These are phyloP conservation scores for Rhabdophis nuchalis DNA, from an alignment of 2,797 vertebrate species.

Conservation along the genomic window DNA sequence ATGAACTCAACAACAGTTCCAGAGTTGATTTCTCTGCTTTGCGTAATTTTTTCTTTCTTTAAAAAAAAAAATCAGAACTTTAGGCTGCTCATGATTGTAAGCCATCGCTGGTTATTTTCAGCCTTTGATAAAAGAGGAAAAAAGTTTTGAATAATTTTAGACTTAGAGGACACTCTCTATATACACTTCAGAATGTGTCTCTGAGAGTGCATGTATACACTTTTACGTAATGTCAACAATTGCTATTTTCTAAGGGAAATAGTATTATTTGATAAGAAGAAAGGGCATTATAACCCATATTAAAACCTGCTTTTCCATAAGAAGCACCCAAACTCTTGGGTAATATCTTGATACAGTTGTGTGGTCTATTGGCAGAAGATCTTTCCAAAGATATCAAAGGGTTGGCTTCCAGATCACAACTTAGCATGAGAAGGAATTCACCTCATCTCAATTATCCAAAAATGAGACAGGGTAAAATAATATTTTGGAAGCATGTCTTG, in stretches of 20 bases:
- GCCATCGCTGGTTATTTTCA: constrained; percentile 27
- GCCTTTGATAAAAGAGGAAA: background rate
- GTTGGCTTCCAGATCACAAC: fast-evolving
- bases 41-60: constrained; percentile 47
- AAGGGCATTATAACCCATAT: constrained; percentile 37
- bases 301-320: constrained; percentile 10
- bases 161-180: constrained; percentile 25
- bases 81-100: constrained; percentile 44
- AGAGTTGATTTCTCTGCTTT: constrained; percentile 60
- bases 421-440: fast-evolving
- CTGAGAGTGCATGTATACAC: background rate
- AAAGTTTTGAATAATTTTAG: constrained; percentile 35
- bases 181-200: constrained; percentile 36
- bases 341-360: fast-evolving
- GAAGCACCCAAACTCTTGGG: constrained; percentile 17
- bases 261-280: constrained; percentile 53
- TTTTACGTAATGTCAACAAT: constrained; percentile 40
- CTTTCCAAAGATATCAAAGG: background rate
- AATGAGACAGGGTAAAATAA: background rate
- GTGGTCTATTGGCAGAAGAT: background rate
- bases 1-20: constrained; percentile 69
- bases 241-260: constrained; percentile 38
- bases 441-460: fast-evolving
- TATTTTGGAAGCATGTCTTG: background rate
- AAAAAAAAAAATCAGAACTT: constrained; percentile 37